Evolutionary conservation across 2,888 invertebrate genomes (phyloP), one percentile per base, ranked within the genome.

Genomic region (Drosophila macrospina): DNA sequence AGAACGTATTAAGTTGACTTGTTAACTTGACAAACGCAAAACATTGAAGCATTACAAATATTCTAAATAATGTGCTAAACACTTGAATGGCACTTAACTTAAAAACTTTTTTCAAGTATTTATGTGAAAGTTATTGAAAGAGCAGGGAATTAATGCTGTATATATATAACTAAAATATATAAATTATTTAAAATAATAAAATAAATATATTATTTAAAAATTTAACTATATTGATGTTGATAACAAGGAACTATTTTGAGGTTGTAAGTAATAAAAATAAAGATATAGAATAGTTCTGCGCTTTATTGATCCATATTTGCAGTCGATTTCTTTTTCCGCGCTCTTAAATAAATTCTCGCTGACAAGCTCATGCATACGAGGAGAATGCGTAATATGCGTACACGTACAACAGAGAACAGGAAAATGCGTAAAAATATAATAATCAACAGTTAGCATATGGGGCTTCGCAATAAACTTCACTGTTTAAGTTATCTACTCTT

Each of bases 251-350:
- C n/a, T n/a, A n/a, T n/a, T n/a, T n/a, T n/a, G n/a, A n/a, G n/a
- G n/a, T n/a, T n/a, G n/a, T n/a, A n/a, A n/a, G n/a, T n/a, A n/a
- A n/a, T n/a, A n/a, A n/a, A n/a, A n/a, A n/a, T n/a, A n/a, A n/a
- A n/a, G n/a, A n/a, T n/a, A n/a, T n/a, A n/a, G n/a, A n/a, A n/a
- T 55, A 62, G 47, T 34, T 56, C 28, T 26, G 48, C 47, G 20
- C 71, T 78, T 84, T 74, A 68, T 64, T 84, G 61, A 47, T 51
- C 34, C 24, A 51, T n/a, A n/a, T n/a, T n/a, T n/a, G n/a, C n/a
- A n/a, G n/a, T n/a, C n/a, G n/a, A n/a, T 56, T 47, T 45, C 28
- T 64, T 56, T 45, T 28, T 52, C 11, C 72, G 44, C 51, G 24
- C 45, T 16, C 24, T 45, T n/a, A n/a, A n/a, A n/a, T n/a, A n/a